A percentile compares a stretch with the other conserved stretches of the same genome.
These are phyloP conservation scores for Chelonoidis abingdonii DNA, from an alignment of 2,113 vertebrate genomes.

Conservation along the genomic window DNA sequence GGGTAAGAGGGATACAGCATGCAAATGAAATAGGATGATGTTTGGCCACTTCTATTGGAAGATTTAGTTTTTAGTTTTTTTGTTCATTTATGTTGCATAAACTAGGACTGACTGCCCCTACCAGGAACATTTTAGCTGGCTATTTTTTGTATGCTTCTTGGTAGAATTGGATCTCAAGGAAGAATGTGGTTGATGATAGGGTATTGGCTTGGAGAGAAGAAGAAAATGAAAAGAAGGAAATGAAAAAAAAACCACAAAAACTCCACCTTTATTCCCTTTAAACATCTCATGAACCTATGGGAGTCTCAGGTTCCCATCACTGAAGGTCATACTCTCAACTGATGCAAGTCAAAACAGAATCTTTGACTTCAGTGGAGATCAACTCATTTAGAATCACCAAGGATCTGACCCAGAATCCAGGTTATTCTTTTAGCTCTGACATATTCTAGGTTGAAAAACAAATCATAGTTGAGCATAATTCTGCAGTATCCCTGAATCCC, in stretches of 20 bases:
- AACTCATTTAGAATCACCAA: too few species aligned
- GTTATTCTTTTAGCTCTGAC: not conserved
- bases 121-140: not conserved
- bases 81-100: not conserved
- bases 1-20: not conserved
- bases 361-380: not conserved
- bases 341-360: not conserved
- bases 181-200: rapidly evolving
- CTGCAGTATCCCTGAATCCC: not conserved
- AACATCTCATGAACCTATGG: not conserved
- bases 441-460: not conserved
- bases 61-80: not conserved
- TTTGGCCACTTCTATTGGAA: not conserved
- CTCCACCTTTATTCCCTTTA: not conserved
- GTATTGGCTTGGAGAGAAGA: not conserved
- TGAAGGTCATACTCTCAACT: not conserved
- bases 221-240: not conserved
- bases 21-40: not conserved
- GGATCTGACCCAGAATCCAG: not conserved
- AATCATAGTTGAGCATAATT: not conserved
- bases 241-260: not conserved
- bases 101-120: not conserved
- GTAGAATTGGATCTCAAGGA: not conserved
- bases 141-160: not conserved
- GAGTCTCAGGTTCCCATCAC: not conserved